Evolutionary conservation across 2,797 vertebrate species (phyloP).

Genomic region (Psittacula derbiana): DNA sequence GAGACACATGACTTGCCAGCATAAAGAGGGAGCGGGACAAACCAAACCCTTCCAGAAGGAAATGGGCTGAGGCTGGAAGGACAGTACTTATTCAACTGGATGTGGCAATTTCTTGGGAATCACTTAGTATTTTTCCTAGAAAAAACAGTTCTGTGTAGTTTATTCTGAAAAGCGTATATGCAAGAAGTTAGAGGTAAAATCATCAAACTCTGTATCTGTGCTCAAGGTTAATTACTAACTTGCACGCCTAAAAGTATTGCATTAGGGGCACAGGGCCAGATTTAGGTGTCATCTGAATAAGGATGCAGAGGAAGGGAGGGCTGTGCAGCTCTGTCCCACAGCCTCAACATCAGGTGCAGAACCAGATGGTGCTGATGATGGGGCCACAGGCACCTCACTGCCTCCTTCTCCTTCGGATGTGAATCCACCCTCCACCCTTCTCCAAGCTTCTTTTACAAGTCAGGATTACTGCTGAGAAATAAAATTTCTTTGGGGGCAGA

Average conservation of each 20-base stretch:
- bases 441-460: neutral
- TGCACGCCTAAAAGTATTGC: neutral
- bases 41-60: neutral
- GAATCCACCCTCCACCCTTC: neutral
- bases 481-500: neutral
- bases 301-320: neutral
- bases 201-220: neutral
- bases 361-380: neutral
- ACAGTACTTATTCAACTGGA: neutral
- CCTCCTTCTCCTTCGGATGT: neutral
- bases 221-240: neutral
- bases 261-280: neutral
- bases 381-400: neutral
- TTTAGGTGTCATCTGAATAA: neutral
- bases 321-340: neutral
- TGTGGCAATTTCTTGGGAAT: slow-evolving; percentile 2
- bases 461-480: neutral
- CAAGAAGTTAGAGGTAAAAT: neutral
- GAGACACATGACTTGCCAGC: rapidly evolving
- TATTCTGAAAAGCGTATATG: neutral
- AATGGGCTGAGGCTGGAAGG: neutral
- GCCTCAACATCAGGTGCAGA: neutral
- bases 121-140: neutral
- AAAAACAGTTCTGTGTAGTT: neutral
- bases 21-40: neutral